phyloP scores from a whole-genome alignment of 1,140 invertebrate genomes.

The Drosophila simulans region DNA sequence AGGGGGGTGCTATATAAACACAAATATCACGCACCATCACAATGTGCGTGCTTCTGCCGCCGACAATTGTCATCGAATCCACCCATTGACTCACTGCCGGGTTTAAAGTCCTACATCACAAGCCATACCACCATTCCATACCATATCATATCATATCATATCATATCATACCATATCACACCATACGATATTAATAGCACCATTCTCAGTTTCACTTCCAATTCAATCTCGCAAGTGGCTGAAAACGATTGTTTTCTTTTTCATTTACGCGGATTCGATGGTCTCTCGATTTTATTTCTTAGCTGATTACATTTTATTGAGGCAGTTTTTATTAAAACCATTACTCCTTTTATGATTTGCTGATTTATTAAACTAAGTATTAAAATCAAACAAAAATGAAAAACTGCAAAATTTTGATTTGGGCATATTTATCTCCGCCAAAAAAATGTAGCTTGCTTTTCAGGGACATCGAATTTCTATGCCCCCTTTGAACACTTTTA shows the following conservation, averaged over 20 bases:
- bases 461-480: neutral
- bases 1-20: conserved; percentile 7
- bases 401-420: neutral
- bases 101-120: conserved; percentile 1
- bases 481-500: neutral
- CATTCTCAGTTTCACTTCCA: conserved; percentile 4
- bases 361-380: too few species aligned
- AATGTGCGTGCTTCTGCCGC: conserved; percentile 27
- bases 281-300: neutral
- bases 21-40: neutral
- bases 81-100: conserved; percentile 12
- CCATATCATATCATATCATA: neutral
- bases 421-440: neutral
- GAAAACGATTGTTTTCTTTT: conserved; percentile 1
- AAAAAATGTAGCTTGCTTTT: conserved; percentile 1
- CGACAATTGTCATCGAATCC: conserved; percentile 24
- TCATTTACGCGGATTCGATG: neutral
- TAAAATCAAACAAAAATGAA: neutral
- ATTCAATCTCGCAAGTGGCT: conserved; percentile 19
- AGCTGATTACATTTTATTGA: neutral
- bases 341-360: too few species aligned
- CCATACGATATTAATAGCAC: too few species aligned
- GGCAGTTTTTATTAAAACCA: neutral
- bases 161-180: conserved; percentile 11
- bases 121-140: too few species aligned